phyloP scores from a whole-genome alignment of 2,797 vertebrate species.

The Lutjanus campechanus region DNA sequence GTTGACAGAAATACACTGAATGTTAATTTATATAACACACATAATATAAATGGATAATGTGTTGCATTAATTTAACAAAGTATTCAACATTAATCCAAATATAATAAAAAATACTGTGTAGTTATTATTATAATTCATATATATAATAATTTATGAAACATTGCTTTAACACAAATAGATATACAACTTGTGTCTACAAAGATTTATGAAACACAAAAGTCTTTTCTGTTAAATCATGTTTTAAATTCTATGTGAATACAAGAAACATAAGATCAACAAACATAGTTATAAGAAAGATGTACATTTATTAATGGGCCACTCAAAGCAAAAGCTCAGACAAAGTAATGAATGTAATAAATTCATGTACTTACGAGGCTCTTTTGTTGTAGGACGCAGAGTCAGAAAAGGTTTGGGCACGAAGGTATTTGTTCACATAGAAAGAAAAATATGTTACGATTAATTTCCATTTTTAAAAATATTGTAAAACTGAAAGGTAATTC shows the following conservation, averaged over 20 bases:
- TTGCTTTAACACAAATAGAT: background rate
- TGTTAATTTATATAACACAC: background rate
- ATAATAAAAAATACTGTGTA: background rate
- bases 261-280: background rate
- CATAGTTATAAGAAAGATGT: background rate
- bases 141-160: no score
- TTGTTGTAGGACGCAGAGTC: background rate
- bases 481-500: background rate
- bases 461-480: no score
- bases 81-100: background rate
- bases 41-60: background rate
- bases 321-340: background rate
- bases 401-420: background rate
- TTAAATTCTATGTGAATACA: background rate
- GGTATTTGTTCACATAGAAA: background rate
- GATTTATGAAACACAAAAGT: no score
- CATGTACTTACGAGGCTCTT: constrained; percentile 16
- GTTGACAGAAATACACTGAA: constrained; percentile 8
- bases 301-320: background rate
- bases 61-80: background rate
- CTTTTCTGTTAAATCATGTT: no score
- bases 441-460: background rate
- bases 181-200: background rate
- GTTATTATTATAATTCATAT: no score
- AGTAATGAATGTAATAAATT: background rate